phyloP scores from a whole-genome alignment of 2,113 vertebrate species.

The Coptodon bakossiorum region DNA sequence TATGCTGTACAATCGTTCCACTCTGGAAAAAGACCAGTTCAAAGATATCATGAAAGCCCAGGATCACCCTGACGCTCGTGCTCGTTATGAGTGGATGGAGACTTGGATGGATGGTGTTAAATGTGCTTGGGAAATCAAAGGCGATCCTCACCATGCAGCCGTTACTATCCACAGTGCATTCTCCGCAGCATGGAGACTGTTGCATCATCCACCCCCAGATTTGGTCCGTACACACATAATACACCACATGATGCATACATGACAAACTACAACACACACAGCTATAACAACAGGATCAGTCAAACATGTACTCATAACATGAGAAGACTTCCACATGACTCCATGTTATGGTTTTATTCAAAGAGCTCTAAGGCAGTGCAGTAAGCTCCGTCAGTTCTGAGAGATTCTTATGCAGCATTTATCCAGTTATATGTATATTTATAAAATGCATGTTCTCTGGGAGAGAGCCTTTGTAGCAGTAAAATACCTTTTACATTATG shows the following conservation, averaged over 20 bases:
- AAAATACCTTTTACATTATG: neutral
- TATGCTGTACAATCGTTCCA: neutral
- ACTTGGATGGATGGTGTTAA: neutral
- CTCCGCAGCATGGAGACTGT: neutral
- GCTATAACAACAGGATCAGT: fast-evolving
- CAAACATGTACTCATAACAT: neutral
- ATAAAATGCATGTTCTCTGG: neutral
- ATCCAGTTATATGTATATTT: neutral
- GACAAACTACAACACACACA: neutral
- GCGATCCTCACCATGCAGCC: neutral
- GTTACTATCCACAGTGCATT: neutral
- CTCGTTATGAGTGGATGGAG: neutral
- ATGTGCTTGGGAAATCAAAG: neutral
- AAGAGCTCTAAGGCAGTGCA: neutral
- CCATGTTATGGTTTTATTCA: neutral
- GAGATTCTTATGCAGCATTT: neutral
- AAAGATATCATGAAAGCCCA: neutral
- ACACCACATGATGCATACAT: neutral
- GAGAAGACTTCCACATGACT: neutral
- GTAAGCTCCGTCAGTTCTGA: neutral
- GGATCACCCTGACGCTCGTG: neutral
- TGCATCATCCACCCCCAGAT: neutral
- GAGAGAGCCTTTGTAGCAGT: neutral
- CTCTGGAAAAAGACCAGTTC: neutral
- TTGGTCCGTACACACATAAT: neutral